Evolutionary conservation across 2,888 invertebrate species (phyloP), one percentile per base, ranked within the genome.

Genomic region (Aphodius granarius): DNA sequence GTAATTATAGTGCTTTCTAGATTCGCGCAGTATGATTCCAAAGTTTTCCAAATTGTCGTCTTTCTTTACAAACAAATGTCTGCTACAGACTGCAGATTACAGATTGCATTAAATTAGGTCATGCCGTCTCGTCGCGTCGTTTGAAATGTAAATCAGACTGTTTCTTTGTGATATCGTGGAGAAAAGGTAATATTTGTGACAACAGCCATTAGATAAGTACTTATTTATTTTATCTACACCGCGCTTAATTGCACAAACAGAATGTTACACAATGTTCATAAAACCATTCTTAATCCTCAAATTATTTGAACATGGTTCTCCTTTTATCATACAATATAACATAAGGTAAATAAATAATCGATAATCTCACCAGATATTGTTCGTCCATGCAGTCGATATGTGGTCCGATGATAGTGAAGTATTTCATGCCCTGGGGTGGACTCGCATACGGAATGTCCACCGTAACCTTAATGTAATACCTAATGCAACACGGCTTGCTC

Each of bases 361-460:
- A 43, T 6, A 9, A 43, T 43, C 43, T 88, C 85, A 94, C 94
- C 88, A 94, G 86, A 84, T 93, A 94, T 82, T 93, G 92, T 84
- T 94, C 93, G 79, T 94, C 94, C 93, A 94, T 94, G 85, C 94
- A 94, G 86, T 94, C 94, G 81, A 93, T 93, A 83, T 93, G 92
- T 15, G 94, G 94, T 2, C 94, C 94, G 80, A 94, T 92, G 68
- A 94, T 89, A 1, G 94, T 94, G 85, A 94, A 94, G 85, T 94
- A 94, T 84, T 94, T 94, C 88, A 94, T 92, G 13, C 94, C 93
- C 68, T 94, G 94, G 0, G 94, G 94, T 0, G 94, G 93, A 72
- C 93, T 93, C 1, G 94, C 93, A 83, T 94, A 94, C 0, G 94
- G 94, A 80, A 94, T 92, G 85, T 94, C 94, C 71, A 94, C 90